These are phyloP conservation scores for Macroteleia sp. DNA, from an alignment of 2,888 invertebrate genomes.

Conservation along the genomic window DNA sequence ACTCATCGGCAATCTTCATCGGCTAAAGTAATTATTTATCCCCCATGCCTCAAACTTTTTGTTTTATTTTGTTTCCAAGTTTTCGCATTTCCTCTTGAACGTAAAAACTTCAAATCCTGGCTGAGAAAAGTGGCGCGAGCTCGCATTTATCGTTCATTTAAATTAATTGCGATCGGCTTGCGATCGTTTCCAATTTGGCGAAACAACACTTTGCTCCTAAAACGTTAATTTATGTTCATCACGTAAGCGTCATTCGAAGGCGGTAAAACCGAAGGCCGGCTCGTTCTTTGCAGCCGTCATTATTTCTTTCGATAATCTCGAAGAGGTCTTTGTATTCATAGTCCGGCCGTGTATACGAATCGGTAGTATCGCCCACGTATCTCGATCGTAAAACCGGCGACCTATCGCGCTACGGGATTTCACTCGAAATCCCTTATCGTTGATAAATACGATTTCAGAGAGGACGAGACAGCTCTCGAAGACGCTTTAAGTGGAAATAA, in stretches of 20 bases:
- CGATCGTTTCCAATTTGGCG: slow-evolving; percentile 24
- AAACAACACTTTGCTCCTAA: slow-evolving; percentile 16
- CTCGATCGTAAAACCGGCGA: slow-evolving; percentile 70
- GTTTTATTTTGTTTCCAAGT: too few species aligned
- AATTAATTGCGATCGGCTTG: slow-evolving; percentile 34
- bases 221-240: slow-evolving; percentile 37
- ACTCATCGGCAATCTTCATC: too few species aligned
- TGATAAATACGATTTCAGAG: slow-evolving; percentile 69
- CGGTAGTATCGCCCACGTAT: slow-evolving; percentile 65
- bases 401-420: slow-evolving; percentile 68
- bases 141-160: slow-evolving; percentile 26
- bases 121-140: background rate
- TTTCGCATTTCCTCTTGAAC: too few species aligned
- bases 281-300: slow-evolving; percentile 26
- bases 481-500: slow-evolving; percentile 71
- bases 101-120: slow-evolving; percentile 3
- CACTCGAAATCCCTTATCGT: slow-evolving; percentile 71
- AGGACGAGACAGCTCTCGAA: slow-evolving; percentile 62
- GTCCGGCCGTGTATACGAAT: slow-evolving; percentile 62
- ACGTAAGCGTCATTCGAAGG: slow-evolving; percentile 31
- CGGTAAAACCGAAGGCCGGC: slow-evolving; percentile 26
- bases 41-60: too few species aligned
- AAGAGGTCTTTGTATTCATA: slow-evolving; percentile 61
- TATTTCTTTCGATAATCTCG: slow-evolving; percentile 51
- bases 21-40: too few species aligned